A percentile compares a stretch with the other conserved stretches of the same genome.
Evolutionary conservation across 2,888 invertebrate species (phyloP).

Genomic region (Netelia inedita): DNA sequence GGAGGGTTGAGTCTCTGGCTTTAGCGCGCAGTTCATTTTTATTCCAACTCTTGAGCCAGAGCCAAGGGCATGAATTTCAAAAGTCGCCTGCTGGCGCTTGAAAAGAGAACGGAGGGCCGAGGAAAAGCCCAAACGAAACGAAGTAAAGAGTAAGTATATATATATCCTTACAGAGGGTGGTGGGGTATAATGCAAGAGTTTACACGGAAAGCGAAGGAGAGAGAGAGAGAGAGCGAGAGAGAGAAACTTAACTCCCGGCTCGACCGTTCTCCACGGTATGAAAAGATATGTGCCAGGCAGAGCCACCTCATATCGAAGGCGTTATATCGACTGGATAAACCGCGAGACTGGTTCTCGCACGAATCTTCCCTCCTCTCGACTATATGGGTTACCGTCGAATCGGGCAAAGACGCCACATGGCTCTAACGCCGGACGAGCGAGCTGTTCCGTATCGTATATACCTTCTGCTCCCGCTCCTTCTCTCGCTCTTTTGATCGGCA

Average conservation of each 20-base stretch:
- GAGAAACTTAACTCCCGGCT: slow-evolving; percentile 65
- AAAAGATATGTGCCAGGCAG: slow-evolving; percentile 73
- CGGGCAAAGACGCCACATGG: slow-evolving; percentile 64
- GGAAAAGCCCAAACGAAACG: slow-evolving; percentile 57
- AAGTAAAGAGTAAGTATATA: slow-evolving; percentile 28
- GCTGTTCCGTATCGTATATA: slow-evolving; percentile 54
- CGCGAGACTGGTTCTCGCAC: slow-evolving; percentile 66
- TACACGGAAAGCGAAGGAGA: slow-evolving; percentile 66
- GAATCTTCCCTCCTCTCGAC: slow-evolving; percentile 39
- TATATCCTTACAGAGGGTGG: slow-evolving; percentile 7
- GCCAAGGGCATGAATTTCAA: slow-evolving; percentile 73
- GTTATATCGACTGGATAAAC: slow-evolving; percentile 83
- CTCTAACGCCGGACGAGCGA: slow-evolving; percentile 63
- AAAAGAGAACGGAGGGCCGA: slow-evolving; percentile 61
- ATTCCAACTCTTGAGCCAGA: slow-evolving; percentile 70
- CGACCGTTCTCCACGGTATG: slow-evolving; percentile 63
- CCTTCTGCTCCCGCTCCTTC: slow-evolving; percentile 44
- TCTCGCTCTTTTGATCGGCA: slow-evolving; percentile 60
- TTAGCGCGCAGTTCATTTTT: slow-evolving; percentile 71
- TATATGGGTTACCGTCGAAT: slow-evolving; percentile 55
- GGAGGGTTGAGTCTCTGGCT: slow-evolving; percentile 63
- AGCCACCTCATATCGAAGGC: slow-evolving; percentile 79
- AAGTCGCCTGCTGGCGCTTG: slow-evolving; percentile 64
- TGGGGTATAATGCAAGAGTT: slow-evolving; percentile 69
- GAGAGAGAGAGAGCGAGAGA: slow-evolving; percentile 41